These are phyloP conservation scores for Loripinus fragilis DNA, from an alignment of 2,888 invertebrate species.

Conservation along the genomic window DNA sequence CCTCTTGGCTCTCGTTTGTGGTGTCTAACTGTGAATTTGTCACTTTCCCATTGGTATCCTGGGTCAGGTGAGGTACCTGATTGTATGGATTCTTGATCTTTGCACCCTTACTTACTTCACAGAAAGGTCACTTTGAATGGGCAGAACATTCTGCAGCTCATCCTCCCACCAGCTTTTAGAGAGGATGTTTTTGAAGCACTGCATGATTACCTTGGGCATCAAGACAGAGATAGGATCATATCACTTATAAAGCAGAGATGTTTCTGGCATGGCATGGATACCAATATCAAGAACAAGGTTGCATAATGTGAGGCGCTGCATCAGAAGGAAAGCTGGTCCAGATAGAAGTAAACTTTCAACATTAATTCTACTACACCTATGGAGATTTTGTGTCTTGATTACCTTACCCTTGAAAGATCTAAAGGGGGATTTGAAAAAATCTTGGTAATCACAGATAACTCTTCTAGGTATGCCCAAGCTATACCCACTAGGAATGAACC, in stretches of 20 bases:
- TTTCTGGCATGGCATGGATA: slow-evolving; percentile 27
- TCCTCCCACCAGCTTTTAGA: neutral
- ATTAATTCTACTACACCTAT: slow-evolving; percentile 15
- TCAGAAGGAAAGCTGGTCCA: neutral
- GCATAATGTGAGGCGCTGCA: slow-evolving; percentile 9
- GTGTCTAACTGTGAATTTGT: too few species aligned
- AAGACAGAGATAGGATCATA: slow-evolving; percentile 6
- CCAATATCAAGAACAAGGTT: slow-evolving; percentile 5
- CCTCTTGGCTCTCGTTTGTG: too few species aligned
- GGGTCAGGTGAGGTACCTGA: neutral
- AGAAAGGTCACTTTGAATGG: slow-evolving; percentile 4
- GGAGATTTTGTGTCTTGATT: slow-evolving; percentile 31
- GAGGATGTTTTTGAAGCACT: neutral
- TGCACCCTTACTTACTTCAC: too few species aligned
- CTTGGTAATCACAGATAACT: slow-evolving; percentile 35
- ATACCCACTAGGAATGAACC: slow-evolving; percentile 28
- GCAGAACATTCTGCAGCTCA: neutral
- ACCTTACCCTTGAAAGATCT: slow-evolving; percentile 27
- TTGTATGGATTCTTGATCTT: too few species aligned
- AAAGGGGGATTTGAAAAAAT: slow-evolving; percentile 28
- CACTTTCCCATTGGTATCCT: too few species aligned
- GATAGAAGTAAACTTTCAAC: slow-evolving; percentile 19
- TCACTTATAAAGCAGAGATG: slow-evolving; percentile 13
- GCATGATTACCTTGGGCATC: slow-evolving; percentile 23
- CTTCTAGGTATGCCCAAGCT: slow-evolving; percentile 27